Conservation (phyloP, 2,113 vertebrate genomes). For the Otus sunia region DNA sequence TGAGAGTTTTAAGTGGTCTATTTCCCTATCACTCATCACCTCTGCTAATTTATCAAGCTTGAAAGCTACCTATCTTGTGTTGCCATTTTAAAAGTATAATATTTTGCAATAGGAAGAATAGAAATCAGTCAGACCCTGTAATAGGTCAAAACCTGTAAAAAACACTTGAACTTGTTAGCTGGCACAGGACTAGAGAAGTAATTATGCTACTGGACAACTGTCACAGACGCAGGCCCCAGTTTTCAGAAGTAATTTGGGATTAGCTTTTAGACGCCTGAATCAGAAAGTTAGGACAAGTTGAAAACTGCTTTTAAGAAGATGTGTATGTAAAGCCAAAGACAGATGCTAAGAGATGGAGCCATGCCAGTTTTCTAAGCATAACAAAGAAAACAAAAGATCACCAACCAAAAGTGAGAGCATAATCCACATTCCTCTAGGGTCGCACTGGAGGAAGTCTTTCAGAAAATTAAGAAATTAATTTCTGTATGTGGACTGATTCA, state of each 20-base stretch:
- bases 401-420: neutral
- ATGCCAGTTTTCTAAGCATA: neutral
- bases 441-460: neutral
- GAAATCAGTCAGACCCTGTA: neutral
- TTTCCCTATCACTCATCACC: neutral
- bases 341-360: neutral
- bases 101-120: neutral
- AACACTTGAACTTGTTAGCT: neutral
- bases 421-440: neutral
- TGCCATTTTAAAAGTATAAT: neutral
- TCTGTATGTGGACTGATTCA: neutral
- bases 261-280: neutral
- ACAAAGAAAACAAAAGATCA: slow-evolving; percentile 15
- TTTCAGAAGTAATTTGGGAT: neutral
- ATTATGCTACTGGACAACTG: neutral
- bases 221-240: neutral
- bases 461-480: slow-evolving; percentile 24
- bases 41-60: neutral
- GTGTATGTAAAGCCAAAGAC: neutral
- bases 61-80: neutral
- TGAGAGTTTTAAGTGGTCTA: neutral
- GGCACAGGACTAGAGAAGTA: neutral
- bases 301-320: neutral
- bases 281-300: neutral
- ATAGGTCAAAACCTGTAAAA: neutral